These are phyloP conservation scores for Paramormyrops kingsleyae DNA, from an alignment of 2,113 vertebrate species.

Conservation along the genomic window DNA sequence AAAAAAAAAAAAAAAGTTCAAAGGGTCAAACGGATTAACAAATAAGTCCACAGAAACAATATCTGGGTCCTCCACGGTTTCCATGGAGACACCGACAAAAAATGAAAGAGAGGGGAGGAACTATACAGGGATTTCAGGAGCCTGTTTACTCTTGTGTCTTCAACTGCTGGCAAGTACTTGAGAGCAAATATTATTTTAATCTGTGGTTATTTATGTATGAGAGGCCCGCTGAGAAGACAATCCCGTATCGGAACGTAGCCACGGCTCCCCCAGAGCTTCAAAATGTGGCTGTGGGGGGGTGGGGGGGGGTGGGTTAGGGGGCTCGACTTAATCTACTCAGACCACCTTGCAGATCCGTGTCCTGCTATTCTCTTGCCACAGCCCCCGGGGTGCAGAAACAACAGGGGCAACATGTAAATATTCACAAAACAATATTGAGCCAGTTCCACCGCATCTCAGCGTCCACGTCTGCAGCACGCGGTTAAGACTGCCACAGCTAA, in stretches of 20 bases:
- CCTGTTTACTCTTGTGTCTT: slow-evolving; percentile 40
- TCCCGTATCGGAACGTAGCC: slow-evolving; percentile 49
- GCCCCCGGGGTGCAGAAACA: slow-evolving; percentile 60
- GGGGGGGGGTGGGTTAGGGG: slow-evolving; percentile 37
- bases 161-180: slow-evolving; percentile 40
- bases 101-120: not conserved
- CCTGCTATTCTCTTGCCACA: slow-evolving; percentile 58
- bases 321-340: slow-evolving; percentile 66
- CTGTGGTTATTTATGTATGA: slow-evolving; percentile 61
- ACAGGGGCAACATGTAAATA: slow-evolving; percentile 55
- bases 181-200: slow-evolving; percentile 62
- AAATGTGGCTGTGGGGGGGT: not conserved
- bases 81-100: slow-evolving; percentile 10
- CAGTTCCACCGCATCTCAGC: slow-evolving; percentile 52
- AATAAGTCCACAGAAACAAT: slow-evolving; percentile 3
- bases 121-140: slow-evolving; percentile 38
- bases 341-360: slow-evolving; percentile 68
- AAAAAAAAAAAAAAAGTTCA: not conserved
- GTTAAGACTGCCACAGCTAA: slow-evolving; percentile 64
- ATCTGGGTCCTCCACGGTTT: slow-evolving; percentile 1
- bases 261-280: slow-evolving; percentile 23
- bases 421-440: slow-evolving; percentile 54
- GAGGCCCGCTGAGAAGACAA: slow-evolving; percentile 55
- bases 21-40: slow-evolving; percentile 11
- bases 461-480: slow-evolving; percentile 57